These are phyloP conservation scores for Coelopa frigida DNA, from an alignment of 1,140 invertebrate genomes.

Conservation along the genomic window DNA sequence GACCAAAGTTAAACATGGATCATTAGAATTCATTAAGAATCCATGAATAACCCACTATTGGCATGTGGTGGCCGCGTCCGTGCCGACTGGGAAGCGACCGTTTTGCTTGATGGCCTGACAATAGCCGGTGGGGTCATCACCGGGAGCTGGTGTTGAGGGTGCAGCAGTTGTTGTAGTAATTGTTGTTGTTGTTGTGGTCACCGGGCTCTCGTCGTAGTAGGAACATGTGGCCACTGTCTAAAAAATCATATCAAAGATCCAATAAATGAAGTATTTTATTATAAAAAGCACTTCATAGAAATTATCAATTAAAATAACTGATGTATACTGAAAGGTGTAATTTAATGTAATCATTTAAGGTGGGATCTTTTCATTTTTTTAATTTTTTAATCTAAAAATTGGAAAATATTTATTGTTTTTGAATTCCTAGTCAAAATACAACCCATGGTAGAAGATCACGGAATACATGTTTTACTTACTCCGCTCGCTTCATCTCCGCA, in stretches of 20 bases:
- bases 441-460: neutral
- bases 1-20: neutral
- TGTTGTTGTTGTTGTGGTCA: conserved; percentile 3
- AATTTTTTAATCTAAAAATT: too few relatives aligned
- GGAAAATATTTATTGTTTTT: too few relatives aligned
- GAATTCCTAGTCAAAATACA: too few relatives aligned
- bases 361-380: too few relatives aligned
- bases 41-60: conserved; percentile 14
- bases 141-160: conserved; percentile 15
- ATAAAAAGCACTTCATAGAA: too few relatives aligned
- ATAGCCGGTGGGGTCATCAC: conserved; percentile 12
- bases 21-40: neutral
- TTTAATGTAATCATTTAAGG: too few relatives aligned
- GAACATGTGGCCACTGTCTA: conserved; percentile 25
- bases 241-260: neutral
- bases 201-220: conserved; percentile 15
- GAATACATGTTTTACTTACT: conserved; percentile 10
- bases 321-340: too few relatives aligned
- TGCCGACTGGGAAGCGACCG: conserved; percentile 23
- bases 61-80: conserved; percentile 26
- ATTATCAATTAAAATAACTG: too few relatives aligned
- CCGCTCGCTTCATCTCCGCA: conserved; percentile 21
- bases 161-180: conserved; percentile 8
- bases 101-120: conserved; percentile 16
- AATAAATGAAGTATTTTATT: conserved; percentile 6